A percentile compares a stretch with the other conserved stretches of the same genome.
Evolutionary conservation across 2,888 invertebrate genomes (phyloP).

Genomic region (Scaptomyza tumidula): DNA sequence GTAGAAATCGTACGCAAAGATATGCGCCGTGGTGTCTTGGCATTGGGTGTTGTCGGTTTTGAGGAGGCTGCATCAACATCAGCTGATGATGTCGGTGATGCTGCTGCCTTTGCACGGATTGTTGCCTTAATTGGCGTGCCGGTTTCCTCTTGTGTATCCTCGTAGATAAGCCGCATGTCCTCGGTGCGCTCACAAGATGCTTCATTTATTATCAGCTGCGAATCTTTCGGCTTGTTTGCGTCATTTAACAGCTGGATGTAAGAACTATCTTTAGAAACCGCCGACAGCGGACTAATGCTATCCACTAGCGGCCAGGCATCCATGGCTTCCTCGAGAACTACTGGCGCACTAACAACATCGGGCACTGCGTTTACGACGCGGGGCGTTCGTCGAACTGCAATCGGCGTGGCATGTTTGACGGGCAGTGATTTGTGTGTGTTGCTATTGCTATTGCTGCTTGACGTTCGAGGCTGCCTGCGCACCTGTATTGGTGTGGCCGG

Average conservation of each 20-base stretch:
- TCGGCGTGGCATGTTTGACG: conserved; percentile 75
- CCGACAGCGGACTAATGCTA: conserved; percentile 36
- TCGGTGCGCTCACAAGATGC: conserved; percentile 83
- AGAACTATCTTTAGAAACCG: conserved; percentile 12
- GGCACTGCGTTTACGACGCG: conserved; percentile 63
- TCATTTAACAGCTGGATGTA: conserved; percentile 8
- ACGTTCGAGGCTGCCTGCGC: conserved; percentile 82
- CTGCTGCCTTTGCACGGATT: not conserved
- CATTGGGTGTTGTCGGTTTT: conserved; percentile 67
- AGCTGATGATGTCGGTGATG: not conserved
- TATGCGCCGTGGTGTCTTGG: conserved; percentile 88
- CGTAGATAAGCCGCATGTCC: conserved; percentile 87
- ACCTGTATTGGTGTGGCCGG: conserved; percentile 83
- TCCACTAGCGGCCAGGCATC: conserved; percentile 80
- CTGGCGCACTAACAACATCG: conserved; percentile 53
- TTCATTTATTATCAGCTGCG: conserved; percentile 48
- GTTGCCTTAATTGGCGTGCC: conserved; percentile 11
- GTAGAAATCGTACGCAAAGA: conserved; percentile 91
- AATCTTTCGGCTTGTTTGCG: not conserved
- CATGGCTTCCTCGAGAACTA: conserved; percentile 80
- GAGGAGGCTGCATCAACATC: conserved; percentile 40
- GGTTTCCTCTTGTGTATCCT: conserved; percentile 85
- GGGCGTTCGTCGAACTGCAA: conserved; percentile 83
- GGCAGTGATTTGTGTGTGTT: conserved; percentile 49
- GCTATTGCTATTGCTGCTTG: conserved; percentile 48